Evolutionary conservation across 1,140 invertebrate genomes (phyloP).

Genomic region (Bemisia tabaci): DNA sequence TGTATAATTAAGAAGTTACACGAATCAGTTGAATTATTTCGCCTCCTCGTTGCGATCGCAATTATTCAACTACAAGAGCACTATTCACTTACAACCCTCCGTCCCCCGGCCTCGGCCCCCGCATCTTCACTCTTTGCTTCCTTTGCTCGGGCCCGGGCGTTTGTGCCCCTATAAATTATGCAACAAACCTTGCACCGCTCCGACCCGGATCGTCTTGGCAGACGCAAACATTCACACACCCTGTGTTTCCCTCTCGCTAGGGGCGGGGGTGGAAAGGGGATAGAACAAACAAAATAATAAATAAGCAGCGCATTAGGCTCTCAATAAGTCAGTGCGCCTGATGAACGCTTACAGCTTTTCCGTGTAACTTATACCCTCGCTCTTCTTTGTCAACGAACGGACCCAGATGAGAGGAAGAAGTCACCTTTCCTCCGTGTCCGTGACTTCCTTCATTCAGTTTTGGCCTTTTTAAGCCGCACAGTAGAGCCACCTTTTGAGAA

Average conservation of each 20-base stretch:
- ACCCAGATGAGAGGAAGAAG: too few relatives aligned
- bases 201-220: too few relatives aligned
- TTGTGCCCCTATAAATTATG: background rate
- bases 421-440: too few relatives aligned
- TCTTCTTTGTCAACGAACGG: too few relatives aligned
- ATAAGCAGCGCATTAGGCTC: background rate
- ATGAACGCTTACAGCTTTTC: background rate
- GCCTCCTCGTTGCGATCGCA: background rate
- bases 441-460: too few relatives aligned
- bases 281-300: background rate
- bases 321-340: background rate
- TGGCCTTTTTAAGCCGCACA: too few relatives aligned
- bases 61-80: background rate
- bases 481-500: too few relatives aligned
- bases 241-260: too few relatives aligned
- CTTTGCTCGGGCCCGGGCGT: background rate
- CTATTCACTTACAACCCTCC: background rate
- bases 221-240: too few relatives aligned
- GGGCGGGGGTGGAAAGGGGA: background rate
- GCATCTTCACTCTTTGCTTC: background rate
- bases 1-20: background rate
- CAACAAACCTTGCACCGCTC: background rate
- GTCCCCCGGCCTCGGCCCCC: too few relatives aligned
- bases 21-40: background rate
- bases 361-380: too few relatives aligned